phyloP scores from a whole-genome alignment of 2,888 invertebrate genomes.

The Oligia strigilis region DNA sequence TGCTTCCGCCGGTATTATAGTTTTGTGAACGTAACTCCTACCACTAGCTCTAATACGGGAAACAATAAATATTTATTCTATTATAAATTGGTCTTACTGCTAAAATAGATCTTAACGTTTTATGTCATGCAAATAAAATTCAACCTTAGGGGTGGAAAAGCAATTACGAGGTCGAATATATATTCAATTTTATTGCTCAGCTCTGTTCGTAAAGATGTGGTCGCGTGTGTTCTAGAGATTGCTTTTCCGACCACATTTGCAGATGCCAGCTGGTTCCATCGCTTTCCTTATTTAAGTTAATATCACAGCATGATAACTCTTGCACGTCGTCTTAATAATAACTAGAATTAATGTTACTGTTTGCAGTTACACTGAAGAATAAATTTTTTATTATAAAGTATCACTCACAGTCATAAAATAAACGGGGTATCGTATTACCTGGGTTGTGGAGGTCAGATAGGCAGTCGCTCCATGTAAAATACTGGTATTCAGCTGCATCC shows the following conservation, averaged over 20 bases:
- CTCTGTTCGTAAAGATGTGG: conserved; percentile 44
- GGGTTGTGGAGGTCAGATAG: too few species aligned
- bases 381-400: neutral
- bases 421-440: too few species aligned
- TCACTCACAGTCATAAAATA: too few species aligned
- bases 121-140: neutral
- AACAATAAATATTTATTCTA: neutral
- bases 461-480: too few species aligned
- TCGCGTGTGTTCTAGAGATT: conserved; percentile 18
- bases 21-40: neutral
- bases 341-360: conserved; percentile 5
- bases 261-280: conserved; percentile 12
- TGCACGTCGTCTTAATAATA: neutral
- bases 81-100: neutral
- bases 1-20: neutral
- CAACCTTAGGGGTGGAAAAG: neutral
- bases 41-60: neutral
- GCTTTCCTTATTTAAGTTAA: conserved; percentile 27
- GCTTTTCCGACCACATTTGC: conserved; percentile 16
- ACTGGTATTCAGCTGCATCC: too few species aligned
- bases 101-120: neutral
- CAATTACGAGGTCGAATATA: neutral
- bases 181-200: conserved; percentile 33
- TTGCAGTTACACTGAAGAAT: neutral
- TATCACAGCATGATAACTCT: neutral